Evolutionary conservation across 2,113 vertebrate species (phyloP), one percentile per base, ranked within the genome.

Genomic region (Nibea coibor): DNA sequence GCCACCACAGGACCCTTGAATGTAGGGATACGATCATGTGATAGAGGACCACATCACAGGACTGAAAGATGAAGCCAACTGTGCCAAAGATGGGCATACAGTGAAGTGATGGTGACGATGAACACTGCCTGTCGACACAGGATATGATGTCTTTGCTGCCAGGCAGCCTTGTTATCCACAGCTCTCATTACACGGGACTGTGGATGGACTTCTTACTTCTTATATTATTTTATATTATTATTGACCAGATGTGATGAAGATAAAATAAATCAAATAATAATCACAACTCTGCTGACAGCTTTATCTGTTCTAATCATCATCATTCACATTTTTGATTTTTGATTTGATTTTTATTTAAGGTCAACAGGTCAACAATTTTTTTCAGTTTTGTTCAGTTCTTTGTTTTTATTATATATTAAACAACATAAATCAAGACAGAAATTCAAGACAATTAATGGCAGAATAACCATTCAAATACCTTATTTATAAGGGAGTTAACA

Each of bases 181-280:
- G 31, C 50, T 66, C 57, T 54, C 17, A 16, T 48, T 28, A 19
- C 28, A 24, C 39, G 50, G 64, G 31, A 61, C 72, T 59, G 54
- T 50, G 71, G 58, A 73, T 48, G 61, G 50, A 83, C 72, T 78
- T 63, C 85, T n/a, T n/a, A n/a, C n/a, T 56, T 72, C 16, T 58
- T 76, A 39, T 70, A 73, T 68, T 75, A 75, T 85, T 85, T 85
- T 84, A 81, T 84, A 71, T 72, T 84, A 28, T 69, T 83, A 56
- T 58, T 58, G 22, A 20, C 48, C 62, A 73, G 28, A 61, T 74
- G 22, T 72, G 24, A 78, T 76, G 28, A 73, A 65, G 12, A 63
- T 65, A 14, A 3, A 42, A 62, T 42, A 56, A 84, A 75, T 78
- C 66, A 54, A 86, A 69, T 75, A 31, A 42, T 80, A 64, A 80